Base-by-base conservation (phyloP, 2,797 vertebrate genomes). In the Alauda arvensis region DNA sequence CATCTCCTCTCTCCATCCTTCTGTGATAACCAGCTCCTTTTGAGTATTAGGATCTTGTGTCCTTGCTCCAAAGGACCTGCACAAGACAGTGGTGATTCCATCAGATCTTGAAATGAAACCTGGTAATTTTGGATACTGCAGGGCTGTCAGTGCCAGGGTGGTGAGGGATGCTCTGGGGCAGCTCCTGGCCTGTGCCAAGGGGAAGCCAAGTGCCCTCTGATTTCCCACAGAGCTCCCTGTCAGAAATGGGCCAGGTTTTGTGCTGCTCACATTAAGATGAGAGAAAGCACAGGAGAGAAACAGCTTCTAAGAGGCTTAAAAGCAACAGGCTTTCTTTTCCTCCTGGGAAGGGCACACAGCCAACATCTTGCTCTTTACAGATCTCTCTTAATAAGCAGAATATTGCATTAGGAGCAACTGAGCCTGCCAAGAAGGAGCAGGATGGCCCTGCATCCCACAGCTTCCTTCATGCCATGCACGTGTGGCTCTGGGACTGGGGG, bases 241-340 rank as follows among this genome's bases (percentile, higher is more conserved):
- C 0, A 1, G 86, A 57, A 79, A 33, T 1, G 12, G 70, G 37
- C 85, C 8, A 14, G 14, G 13, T 23, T 83, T 63, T 63, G 68
- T 79, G 68, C 68, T 91, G 67, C 71, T 77, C n/a, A 6, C 68
- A 2, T 26, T 18, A 24, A 67, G 61, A 61, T 43, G 19, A 70
- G 79, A 79, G 65, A 42, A 86, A 68, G 21, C 43, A 14, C 18
- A n/a, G 71, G 90, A 86, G 78, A 82, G 88, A 79, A 90, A 62
- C 12, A 23, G 69, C 59, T 93, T 67, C 84, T 90, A 84, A 94
- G 76, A 92, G 56, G 72, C 82, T 92, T 92, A 66, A 48, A 83
- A 92, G 88, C 90, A 91, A 82, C 84, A 87, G 87, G 84, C 66
- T 91, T 87, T 51, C 40, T 83, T 87, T 72, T 39, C 79, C 84